A percentile compares a stretch with the other conserved stretches of the same genome.
Conservation (phyloP, 2,888 invertebrate genomes). For the Sepioteuthis lessoniana region DNA sequence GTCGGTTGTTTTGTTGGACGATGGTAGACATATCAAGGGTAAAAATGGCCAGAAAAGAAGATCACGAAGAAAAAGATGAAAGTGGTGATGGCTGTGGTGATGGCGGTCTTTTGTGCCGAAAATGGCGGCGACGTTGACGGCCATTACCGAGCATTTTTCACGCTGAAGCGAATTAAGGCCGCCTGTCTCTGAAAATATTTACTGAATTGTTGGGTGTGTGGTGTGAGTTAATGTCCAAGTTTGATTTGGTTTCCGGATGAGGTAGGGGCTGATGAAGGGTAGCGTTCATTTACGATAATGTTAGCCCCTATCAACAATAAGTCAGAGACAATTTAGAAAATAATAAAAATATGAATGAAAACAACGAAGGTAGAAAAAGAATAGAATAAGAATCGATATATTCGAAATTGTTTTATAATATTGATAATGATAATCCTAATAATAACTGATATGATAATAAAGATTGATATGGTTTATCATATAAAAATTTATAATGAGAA, state of each 20-base stretch:
- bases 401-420: not conserved
- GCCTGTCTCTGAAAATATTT: not conserved
- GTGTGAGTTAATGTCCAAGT: not conserved
- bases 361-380: not conserved
- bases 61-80: not conserved
- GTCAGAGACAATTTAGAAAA: not conserved
- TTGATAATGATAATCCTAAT: too few relatives aligned
- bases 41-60: not conserved
- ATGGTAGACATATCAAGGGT: not conserved
- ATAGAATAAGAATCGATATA: not conserved
- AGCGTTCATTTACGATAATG: not conserved
- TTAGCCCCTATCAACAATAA: not conserved
- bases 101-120: not conserved
- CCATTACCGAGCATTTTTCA: not conserved
- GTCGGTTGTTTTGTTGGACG: not conserved
- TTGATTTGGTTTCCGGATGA: not conserved
- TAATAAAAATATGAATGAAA: not conserved
- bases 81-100: not conserved
- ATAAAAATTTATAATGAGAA: too few relatives aligned
- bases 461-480: too few relatives aligned
- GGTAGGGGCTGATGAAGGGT: not conserved
- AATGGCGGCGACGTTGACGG: not conserved
- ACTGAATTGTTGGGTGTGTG: not conserved
- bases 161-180: not conserved
- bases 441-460: too few relatives aligned